These are phyloP conservation scores for Lophotriccus pileatus DNA, from an alignment of 2,797 vertebrate genomes.

Conservation along the genomic window DNA sequence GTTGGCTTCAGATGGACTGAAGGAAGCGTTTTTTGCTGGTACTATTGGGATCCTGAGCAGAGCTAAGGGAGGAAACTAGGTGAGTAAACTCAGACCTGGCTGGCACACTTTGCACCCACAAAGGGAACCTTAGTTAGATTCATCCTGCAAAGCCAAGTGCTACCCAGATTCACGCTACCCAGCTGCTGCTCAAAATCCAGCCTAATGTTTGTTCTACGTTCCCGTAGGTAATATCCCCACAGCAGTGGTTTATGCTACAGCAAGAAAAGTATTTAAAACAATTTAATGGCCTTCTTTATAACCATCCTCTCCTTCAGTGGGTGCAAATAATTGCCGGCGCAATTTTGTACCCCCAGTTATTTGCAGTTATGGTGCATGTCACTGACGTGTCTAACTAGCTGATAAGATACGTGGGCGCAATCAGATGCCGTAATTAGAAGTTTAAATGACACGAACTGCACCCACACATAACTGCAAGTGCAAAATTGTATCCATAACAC, in stretches of 20 bases:
- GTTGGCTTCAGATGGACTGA: neutral
- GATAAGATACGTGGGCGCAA: constrained; percentile 60
- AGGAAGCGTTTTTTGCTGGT: neutral
- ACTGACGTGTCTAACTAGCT: constrained; percentile 55
- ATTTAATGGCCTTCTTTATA: constrained; percentile 38
- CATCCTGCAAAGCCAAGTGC: neutral
- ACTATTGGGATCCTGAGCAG: neutral
- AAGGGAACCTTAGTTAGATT: constrained; percentile 7
- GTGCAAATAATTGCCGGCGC: constrained; percentile 53
- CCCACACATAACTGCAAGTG: constrained; percentile 56
- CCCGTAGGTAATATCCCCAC: neutral
- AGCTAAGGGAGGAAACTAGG: neutral
- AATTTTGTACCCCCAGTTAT: constrained; percentile 49
- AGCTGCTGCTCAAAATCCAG: constrained; percentile 37
- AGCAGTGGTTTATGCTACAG: constrained; percentile 17
- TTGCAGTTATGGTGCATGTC: constrained; percentile 41
- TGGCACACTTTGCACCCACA: neutral
- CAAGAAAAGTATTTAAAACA: constrained; percentile 42
- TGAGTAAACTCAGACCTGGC: constrained; percentile 23
- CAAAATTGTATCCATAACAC: constrained; percentile 45
- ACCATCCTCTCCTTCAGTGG: constrained; percentile 27
- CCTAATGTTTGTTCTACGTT: neutral
- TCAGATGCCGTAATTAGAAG: constrained; percentile 65
- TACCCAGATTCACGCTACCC: neutral
- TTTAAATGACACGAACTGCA: constrained; percentile 65